A percentile compares a stretch with the other conserved stretches of the same genome.
These are phyloP conservation scores for Antigone vipio DNA, from an alignment of 2,113 vertebrate genomes.

Conservation along the genomic window DNA sequence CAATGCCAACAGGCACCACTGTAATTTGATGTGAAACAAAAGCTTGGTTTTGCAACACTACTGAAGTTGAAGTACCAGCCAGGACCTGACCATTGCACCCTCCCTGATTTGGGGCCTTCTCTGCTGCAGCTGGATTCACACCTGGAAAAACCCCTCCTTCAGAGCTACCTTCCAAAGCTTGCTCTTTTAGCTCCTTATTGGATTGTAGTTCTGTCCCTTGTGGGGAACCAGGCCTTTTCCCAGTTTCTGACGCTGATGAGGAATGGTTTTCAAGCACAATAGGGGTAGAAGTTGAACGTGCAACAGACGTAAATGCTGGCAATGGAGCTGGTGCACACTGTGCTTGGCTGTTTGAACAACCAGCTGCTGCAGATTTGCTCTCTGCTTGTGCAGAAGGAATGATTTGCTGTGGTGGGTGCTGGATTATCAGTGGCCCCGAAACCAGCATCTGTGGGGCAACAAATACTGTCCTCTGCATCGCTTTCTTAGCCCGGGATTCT, in stretches of 20 bases:
- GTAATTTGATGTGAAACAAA: background rate
- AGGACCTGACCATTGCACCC: background rate
- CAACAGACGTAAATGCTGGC: background rate
- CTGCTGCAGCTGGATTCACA: background rate
- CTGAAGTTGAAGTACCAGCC: background rate
- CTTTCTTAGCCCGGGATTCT: slow-evolving; percentile 14
- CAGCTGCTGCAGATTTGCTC: background rate
- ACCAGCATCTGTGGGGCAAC: slow-evolving; percentile 51
- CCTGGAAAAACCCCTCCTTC: background rate
- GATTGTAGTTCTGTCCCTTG: background rate
- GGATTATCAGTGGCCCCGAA: slow-evolving; percentile 53
- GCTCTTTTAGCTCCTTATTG: background rate
- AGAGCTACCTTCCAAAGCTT: background rate
- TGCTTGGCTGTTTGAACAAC: background rate
- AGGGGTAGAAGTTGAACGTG: background rate
- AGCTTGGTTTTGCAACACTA: background rate
- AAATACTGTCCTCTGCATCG: background rate
- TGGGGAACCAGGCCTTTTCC: background rate
- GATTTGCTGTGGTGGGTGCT: background rate
- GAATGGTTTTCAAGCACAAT: background rate
- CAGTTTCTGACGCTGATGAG: background rate
- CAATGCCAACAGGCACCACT: background rate
- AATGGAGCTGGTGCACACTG: background rate
- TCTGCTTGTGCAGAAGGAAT: background rate
- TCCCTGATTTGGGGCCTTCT: background rate